A percentile compares a stretch with the other conserved stretches of the same genome.
These are phyloP conservation scores for Nemapogon koenigi DNA, from an alignment of 2,888 invertebrate species.

Conservation along the genomic window DNA sequence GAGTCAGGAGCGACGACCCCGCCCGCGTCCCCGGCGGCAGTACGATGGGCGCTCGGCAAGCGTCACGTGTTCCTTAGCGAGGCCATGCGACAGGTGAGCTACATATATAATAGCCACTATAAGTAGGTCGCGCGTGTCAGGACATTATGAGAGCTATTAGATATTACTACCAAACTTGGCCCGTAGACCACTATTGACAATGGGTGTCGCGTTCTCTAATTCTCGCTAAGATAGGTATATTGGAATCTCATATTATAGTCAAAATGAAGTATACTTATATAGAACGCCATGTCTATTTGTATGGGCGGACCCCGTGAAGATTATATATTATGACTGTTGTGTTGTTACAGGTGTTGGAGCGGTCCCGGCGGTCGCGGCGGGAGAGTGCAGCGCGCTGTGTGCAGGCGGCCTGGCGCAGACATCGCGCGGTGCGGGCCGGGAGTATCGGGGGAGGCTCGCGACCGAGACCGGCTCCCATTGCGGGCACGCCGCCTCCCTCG, in stretches of 20 bases:
- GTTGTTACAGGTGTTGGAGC: conserved; percentile 80
- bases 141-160: no score
- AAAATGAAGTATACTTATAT: no score
- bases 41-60: conserved; percentile 89
- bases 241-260: no score
- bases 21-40: conserved; percentile 71
- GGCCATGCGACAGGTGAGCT: conserved; percentile 85
- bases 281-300: no score
- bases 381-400: conserved; percentile 83
- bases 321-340: no score
- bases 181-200: no score
- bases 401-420: conserved; percentile 86
- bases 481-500: conserved; percentile 88
- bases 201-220: no score
- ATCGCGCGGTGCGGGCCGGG: conserved; percentile 48
- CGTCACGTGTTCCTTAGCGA: conserved; percentile 94
- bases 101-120: no score
- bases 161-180: no score
- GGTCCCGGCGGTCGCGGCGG: conserved; percentile 77
- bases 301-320: no score
- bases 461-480: conserved; percentile 78
- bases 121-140: no score
- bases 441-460: conserved; percentile 14
- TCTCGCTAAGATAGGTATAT: no score
- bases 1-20: conserved; percentile 80